A percentile compares a stretch with the other conserved stretches of the same genome.
phyloP scores from a whole-genome alignment of 2,888 invertebrate genomes.

The Augiades crinisus region DNA sequence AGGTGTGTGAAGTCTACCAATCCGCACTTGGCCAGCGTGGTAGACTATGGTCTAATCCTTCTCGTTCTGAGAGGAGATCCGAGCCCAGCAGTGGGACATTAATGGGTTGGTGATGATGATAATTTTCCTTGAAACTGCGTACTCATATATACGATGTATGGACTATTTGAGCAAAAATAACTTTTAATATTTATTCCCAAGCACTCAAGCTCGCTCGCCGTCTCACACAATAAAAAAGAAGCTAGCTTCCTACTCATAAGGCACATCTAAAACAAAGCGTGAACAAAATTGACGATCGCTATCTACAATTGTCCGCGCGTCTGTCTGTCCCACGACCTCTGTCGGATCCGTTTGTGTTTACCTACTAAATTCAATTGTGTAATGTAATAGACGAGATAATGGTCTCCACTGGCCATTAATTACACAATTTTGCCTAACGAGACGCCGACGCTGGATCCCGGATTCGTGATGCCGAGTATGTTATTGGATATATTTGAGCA shows the following conservation, averaged over 20 bases:
- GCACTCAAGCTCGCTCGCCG: neutral
- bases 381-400: conserved; percentile 41
- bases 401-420: conserved; percentile 42
- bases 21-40: too few species aligned
- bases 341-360: conserved; percentile 47
- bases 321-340: conserved; percentile 69
- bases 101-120: too few species aligned
- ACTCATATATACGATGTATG: too few species aligned
- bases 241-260: conserved; percentile 46
- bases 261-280: conserved; percentile 50
- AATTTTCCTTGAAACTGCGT: too few species aligned
- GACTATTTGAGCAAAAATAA: too few species aligned
- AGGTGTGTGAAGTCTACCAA: too few species aligned
- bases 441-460: conserved; percentile 38
- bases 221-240: conserved; percentile 12
- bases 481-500: conserved; percentile 27
- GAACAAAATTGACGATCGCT: conserved; percentile 66
- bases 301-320: conserved; percentile 47
- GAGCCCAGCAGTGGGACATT: too few species aligned
- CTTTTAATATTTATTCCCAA: too few species aligned
- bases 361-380: conserved; percentile 56
- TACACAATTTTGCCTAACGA: conserved; percentile 45
- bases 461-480: conserved; percentile 28
- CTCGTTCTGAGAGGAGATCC: too few species aligned
- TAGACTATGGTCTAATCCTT: too few species aligned